A percentile compares a stretch with the other conserved stretches of the same genome.
These are phyloP conservation scores for Podargus strigoides DNA, from an alignment of 2,797 vertebrate genomes.

Conservation along the genomic window DNA sequence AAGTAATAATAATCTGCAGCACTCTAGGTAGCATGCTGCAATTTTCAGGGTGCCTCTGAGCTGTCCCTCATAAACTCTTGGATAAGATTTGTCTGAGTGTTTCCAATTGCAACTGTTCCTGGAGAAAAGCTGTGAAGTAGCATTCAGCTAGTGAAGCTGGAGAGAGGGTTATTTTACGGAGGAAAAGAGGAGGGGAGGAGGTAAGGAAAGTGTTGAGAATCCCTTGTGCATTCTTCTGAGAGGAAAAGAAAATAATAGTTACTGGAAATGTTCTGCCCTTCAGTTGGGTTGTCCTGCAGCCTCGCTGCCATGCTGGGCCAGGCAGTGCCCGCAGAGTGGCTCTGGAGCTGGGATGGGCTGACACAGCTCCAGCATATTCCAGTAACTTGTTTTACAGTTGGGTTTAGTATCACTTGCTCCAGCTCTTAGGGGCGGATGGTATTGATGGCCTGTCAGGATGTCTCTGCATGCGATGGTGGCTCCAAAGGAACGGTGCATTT, in stretches of 20 bases:
- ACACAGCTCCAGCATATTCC: not conserved
- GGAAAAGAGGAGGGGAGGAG: not conserved
- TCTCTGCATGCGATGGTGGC: rapidly evolving
- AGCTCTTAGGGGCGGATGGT: not conserved
- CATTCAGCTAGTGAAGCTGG: conserved; percentile 24
- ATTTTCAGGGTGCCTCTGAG: conserved; percentile 62
- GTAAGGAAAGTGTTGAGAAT: conserved; percentile 15
- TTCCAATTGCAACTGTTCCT: conserved; percentile 54
- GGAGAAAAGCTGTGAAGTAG: conserved; percentile 16
- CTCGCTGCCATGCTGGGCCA: not conserved
- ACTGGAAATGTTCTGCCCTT: conserved; percentile 16
- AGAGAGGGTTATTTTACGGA: conserved; percentile 7
- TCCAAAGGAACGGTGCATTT: not conserved
- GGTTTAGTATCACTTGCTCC: not conserved
- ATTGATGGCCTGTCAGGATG: not conserved
- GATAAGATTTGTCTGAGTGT: conserved; percentile 36
- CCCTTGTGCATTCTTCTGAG: conserved; percentile 39
- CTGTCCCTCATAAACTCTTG: conserved; percentile 66
- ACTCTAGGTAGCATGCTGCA: conserved; percentile 59
- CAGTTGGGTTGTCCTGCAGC: not conserved
- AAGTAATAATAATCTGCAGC: conserved; percentile 32
- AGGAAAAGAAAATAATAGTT: conserved; percentile 6
- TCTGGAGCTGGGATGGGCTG: not conserved
- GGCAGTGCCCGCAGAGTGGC: not conserved
- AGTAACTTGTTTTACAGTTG: not conserved